A percentile compares a stretch with the other conserved stretches of the same genome.
phyloP scores from a whole-genome alignment of 2,113 vertebrate species.

The Pavo muticus region DNA sequence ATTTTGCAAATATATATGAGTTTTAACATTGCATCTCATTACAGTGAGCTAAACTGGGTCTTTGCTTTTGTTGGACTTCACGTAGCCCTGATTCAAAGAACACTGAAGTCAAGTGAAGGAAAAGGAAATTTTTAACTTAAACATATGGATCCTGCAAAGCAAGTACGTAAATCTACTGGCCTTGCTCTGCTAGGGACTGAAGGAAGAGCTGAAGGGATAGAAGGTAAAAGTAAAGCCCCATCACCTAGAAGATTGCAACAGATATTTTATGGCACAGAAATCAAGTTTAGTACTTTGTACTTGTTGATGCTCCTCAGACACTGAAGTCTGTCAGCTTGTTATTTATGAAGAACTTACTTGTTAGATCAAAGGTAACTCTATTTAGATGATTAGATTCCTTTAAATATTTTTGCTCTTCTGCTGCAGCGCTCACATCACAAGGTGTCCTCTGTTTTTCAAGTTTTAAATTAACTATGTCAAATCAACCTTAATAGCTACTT shows the following conservation, averaged over 20 bases:
- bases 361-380: neutral
- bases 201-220: neutral
- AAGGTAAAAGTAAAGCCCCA: neutral
- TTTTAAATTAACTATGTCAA: neutral
- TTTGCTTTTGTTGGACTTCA: neutral
- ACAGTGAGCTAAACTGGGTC: neutral
- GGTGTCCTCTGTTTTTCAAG: neutral
- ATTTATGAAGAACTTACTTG: neutral
- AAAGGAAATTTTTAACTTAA: neutral
- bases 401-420: neutral
- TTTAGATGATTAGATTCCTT: neutral
- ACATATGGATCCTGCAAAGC: neutral
- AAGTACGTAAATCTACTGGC: neutral
- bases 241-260: neutral
- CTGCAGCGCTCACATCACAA: neutral
- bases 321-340: neutral
- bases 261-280: neutral
- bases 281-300: neutral
- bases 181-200: neutral
- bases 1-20: neutral
- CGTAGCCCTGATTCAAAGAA: neutral
- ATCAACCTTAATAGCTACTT: slow-evolving; percentile 26
- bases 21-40: neutral
- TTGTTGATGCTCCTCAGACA: neutral
- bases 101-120: neutral